Conservation (phyloP, 2,888 invertebrate species). For the Cheilosia vulpina region DNA sequence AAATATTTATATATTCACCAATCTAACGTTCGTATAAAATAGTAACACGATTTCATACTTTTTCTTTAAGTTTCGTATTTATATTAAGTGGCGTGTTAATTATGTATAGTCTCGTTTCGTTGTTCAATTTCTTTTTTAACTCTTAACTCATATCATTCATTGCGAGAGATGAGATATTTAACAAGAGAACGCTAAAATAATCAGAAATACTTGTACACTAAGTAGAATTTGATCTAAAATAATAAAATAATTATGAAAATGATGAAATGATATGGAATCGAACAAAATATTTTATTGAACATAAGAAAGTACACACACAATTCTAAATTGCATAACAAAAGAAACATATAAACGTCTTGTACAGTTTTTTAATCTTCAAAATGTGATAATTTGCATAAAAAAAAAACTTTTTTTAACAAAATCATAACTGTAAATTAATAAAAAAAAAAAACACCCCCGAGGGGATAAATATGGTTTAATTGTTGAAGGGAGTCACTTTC, state of each 20-base stretch:
- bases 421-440: constrained; percentile 29
- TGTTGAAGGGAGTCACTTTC: constrained; percentile 28
- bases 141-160: constrained; percentile 54
- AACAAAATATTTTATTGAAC: constrained; percentile 26
- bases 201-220: constrained; percentile 58
- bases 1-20: constrained; percentile 39
- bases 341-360: constrained; percentile 46
- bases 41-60: constrained; percentile 50
- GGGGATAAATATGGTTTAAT: constrained; percentile 22
- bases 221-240: constrained; percentile 62
- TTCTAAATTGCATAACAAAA: constrained; percentile 41
- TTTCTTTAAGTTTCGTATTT: constrained; percentile 41
- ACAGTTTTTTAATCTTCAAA: constrained; percentile 66
- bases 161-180: constrained; percentile 4
- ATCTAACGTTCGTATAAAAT: constrained; percentile 33
- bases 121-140: constrained; percentile 39
- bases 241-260: constrained; percentile 37
- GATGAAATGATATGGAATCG: constrained; percentile 34
- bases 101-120: constrained; percentile 51
- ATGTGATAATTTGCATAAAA: constrained; percentile 74
- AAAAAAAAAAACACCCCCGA: constrained; percentile 6
- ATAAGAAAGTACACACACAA: background rate
- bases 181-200: constrained; percentile 25
- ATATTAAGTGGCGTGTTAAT: constrained; percentile 69
- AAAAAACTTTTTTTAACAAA: constrained; percentile 1